Evolutionary conservation across 2,888 invertebrate species (phyloP), one percentile per base, ranked within the genome.

Genomic region (Priocnemis perturbator): DNA sequence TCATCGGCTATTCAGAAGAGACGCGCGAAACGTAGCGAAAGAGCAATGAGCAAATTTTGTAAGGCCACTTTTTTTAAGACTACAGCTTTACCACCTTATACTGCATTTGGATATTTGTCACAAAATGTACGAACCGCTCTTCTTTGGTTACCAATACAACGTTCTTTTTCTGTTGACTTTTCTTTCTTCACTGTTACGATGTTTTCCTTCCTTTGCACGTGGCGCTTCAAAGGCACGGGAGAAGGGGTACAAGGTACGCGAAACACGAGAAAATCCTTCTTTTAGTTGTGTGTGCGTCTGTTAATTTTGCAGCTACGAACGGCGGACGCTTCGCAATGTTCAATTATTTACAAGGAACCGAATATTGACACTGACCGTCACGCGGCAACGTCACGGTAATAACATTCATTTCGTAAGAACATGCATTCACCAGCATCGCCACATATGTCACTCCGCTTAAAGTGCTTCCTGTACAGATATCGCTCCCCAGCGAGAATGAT

Each of bases 351-450:
- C 20, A 50, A 5, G 50, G 5, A 20, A 7, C 20, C 9, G 17
- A 50, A 15, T 19, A 19, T 20, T 50, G 50, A 19, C 50, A 20
- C 50, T 50, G 50, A 37, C 67, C 52, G 56, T 72, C 60, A 53
- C 57, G 45, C 60, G 70, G 65, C 30, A 58, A 48, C 55, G 37
- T 68, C 57, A 74, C 55, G 68, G 62, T 72, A 67, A 72, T 58
- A 64, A 74, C 64, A 37, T 65, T 73, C 72, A 45, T 74, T 74
- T 55, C 74, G 56, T 67, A 30, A 19, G 50, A 21, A 71, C 71
- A 65, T 62, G 59, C 67, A 37, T 68, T 64, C 63, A 73, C 74
- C 69, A 73, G 67, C 60, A 74, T 65, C 64, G 17, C 64, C 74
- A 74, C 69, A 67, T 67, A 37, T 37, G 37, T 65, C 72, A 65